Percentiles rank a stretch among this genome's conserved stretches.
Conservation (phyloP, 2,113 vertebrate genomes). For the Tamias sibiricus region DNA sequence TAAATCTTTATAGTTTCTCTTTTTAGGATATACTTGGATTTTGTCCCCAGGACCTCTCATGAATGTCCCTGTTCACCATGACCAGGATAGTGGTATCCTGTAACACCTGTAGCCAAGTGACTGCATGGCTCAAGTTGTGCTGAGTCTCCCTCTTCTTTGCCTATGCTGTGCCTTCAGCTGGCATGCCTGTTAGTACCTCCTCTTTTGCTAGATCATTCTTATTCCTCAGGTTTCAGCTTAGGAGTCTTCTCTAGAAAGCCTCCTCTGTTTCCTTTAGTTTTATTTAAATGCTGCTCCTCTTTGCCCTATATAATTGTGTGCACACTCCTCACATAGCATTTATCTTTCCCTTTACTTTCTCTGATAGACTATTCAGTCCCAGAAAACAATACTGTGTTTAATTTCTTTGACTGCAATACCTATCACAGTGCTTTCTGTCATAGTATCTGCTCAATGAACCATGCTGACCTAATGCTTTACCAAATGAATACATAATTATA, state of each 20-base stretch:
- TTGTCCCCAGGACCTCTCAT: background rate
- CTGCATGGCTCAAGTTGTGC: background rate
- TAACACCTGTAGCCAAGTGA: background rate
- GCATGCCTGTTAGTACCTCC: background rate
- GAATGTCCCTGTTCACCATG: background rate
- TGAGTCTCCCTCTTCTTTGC: background rate
- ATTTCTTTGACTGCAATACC: background rate
- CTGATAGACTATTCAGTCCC: background rate
- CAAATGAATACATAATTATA: background rate
- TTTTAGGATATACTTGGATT: background rate
- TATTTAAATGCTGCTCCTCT: background rate
- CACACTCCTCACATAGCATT: background rate
- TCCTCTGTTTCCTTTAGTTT: background rate
- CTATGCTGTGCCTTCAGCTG: background rate
- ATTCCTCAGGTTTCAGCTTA: background rate
- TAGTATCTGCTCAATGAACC: background rate
- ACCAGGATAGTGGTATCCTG: background rate
- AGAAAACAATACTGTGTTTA: background rate
- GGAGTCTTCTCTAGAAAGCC: background rate
- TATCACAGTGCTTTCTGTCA: background rate
- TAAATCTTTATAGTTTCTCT: background rate
- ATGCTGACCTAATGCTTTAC: background rate
- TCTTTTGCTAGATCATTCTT: background rate
- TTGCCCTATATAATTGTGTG: background rate
- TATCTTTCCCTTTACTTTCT: background rate